Evolutionary conservation across 1,140 invertebrate genomes (phyloP).

Genomic region (Tribolium madens): DNA sequence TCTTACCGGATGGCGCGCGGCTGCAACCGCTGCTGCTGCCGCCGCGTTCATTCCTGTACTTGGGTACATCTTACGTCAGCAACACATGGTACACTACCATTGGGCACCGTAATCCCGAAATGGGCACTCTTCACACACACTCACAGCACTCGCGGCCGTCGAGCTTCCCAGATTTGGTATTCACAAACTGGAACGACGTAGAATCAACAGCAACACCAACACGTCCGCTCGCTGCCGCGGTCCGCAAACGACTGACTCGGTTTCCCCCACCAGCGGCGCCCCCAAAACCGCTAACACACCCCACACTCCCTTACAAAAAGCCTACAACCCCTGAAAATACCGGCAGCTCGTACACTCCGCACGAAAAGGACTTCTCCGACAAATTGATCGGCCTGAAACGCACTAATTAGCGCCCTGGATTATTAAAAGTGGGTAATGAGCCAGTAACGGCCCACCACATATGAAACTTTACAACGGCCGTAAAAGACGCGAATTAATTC

Average conservation of each 20-base stretch:
- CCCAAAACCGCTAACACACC: conserved; percentile 63
- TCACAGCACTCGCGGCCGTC: conserved; percentile 2
- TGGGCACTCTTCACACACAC: neutral
- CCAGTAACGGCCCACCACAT: conserved; percentile 37
- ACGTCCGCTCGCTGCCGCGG: conserved; percentile 53
- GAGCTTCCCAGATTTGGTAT: neutral
- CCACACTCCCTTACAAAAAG: conserved; percentile 62
- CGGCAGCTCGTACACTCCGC: conserved; percentile 51
- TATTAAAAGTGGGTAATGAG: conserved; percentile 38
- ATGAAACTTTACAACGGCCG: conserved; percentile 26
- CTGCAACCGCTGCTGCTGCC: conserved; percentile 72
- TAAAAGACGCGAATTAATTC: conserved; percentile 46
- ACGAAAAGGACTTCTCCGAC: conserved; percentile 29
- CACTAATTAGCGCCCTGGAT: conserved; percentile 34
- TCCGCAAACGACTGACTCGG: conserved; percentile 59
- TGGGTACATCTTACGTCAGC: conserved; percentile 70
- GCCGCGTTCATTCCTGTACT: conserved; percentile 72
- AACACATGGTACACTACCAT: conserved; percentile 56
- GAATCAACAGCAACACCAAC: neutral
- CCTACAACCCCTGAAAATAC: conserved; percentile 61
- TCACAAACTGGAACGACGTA: neutral
- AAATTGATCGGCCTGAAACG: conserved; percentile 15
- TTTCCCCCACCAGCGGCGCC: conserved; percentile 45
- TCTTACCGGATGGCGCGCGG: conserved; percentile 72
- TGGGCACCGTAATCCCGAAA: conserved; percentile 4